phyloP scores from a whole-genome alignment of 2,888 invertebrate genomes.

The Leptodirus hochenwartii region DNA sequence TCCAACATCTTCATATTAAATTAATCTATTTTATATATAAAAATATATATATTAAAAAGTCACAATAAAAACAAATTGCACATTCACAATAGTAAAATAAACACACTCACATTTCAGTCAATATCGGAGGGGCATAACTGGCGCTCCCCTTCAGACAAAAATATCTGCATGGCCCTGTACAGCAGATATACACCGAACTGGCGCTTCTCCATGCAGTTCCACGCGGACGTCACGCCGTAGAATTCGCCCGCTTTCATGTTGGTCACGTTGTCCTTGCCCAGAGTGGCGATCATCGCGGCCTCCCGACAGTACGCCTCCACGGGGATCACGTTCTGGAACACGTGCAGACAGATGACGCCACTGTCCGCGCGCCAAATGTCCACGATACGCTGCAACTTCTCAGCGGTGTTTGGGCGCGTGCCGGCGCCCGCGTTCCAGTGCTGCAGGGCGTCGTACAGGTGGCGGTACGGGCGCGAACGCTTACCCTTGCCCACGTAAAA shows the following conservation, averaged over 20 bases:
- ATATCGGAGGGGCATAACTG: conserved; percentile 66
- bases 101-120: conserved; percentile 16
- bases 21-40: background rate
- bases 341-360: conserved; percentile 80
- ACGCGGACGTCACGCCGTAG: conserved; percentile 59
- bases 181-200: conserved; percentile 63
- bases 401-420: conserved; percentile 27
- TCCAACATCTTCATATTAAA: background rate
- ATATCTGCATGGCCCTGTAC: conserved; percentile 66
- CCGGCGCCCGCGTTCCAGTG: conserved; percentile 34
- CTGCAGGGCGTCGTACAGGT: conserved; percentile 74
- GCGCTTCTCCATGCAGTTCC: conserved; percentile 50
- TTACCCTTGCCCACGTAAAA: conserved; percentile 89
- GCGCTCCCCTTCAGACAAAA: conserved; percentile 74
- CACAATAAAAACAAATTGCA: too few species aligned
- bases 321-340: conserved; percentile 79
- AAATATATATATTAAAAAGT: too few species aligned
- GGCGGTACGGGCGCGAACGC: conserved; percentile 70
- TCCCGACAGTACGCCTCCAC: conserved; percentile 89
- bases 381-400: conserved; percentile 62
- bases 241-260: conserved; percentile 69
- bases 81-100: too few species aligned
- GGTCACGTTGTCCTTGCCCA: conserved; percentile 56
- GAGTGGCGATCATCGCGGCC: conserved; percentile 83
- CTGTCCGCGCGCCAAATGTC: conserved; percentile 69